These are phyloP conservation scores for Pipistrellus pipistrellus DNA, from an alignment of 2,797 vertebrate genomes.

Conservation along the genomic window DNA sequence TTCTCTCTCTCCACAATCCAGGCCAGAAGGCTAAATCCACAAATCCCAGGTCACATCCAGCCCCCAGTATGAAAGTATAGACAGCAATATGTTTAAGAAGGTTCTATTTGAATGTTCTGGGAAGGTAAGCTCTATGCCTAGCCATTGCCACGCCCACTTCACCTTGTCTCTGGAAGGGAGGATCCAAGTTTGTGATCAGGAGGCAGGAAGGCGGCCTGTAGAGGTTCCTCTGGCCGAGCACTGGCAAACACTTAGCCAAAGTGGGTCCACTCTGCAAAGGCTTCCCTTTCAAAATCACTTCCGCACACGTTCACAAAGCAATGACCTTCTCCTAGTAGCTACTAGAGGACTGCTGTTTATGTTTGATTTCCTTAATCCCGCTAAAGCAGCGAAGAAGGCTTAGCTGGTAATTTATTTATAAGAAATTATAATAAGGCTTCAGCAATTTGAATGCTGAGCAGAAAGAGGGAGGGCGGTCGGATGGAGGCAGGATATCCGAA, in stretches of 20 bases:
- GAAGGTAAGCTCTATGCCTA: background rate
- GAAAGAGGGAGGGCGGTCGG: constrained; percentile 70
- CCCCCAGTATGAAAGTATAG: background rate
- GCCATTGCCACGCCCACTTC: background rate
- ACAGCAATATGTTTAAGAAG: background rate
- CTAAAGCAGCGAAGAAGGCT: constrained; percentile 77
- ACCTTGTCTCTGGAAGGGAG: background rate
- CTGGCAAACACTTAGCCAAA: background rate
- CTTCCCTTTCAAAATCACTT: background rate
- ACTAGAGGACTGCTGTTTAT: constrained; percentile 78
- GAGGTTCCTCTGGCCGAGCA: background rate
- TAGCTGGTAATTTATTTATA: constrained; percentile 85
- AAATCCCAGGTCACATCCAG: fast-evolving
- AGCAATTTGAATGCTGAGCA: constrained; percentile 81
- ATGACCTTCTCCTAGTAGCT: constrained; percentile 84
- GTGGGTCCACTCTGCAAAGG: background rate
- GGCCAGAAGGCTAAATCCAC: background rate
- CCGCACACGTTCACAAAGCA: constrained; percentile 53
- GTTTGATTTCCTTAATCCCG: constrained; percentile 85
- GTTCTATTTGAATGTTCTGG: background rate
- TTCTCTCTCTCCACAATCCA: constrained; percentile 11
- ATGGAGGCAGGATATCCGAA: constrained; percentile 71
- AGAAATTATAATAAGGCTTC: constrained; percentile 85
- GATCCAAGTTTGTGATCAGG: background rate
- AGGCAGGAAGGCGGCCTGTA: background rate